A percentile compares a stretch with the other conserved stretches of the same genome.
These are phyloP conservation scores for Orchesella flavescens DNA, from an alignment of 2,888 invertebrate genomes.

Conservation along the genomic window DNA sequence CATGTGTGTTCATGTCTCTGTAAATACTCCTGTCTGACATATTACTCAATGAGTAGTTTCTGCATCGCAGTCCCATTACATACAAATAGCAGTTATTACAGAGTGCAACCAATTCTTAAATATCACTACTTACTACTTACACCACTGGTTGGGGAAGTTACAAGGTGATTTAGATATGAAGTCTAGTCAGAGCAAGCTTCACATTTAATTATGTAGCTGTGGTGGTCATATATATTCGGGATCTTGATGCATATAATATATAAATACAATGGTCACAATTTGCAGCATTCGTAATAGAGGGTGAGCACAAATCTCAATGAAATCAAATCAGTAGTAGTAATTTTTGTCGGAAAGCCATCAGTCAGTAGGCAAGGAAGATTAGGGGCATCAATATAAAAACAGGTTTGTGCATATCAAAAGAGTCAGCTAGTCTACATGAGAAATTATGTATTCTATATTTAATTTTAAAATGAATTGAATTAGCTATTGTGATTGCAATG, in stretches of 20 bases:
- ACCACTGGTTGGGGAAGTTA: not conserved
- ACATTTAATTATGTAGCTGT: conserved; percentile 10
- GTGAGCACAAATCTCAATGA: conserved; percentile 37
- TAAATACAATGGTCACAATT: not conserved
- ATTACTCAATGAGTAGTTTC: conserved; percentile 14
- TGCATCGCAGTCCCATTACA: too few species aligned
- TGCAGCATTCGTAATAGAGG: not conserved
- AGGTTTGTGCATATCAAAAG: conserved; percentile 27
- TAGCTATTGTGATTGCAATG: conserved; percentile 3
- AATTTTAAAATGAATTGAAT: conserved; percentile 18
- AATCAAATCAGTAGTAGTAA: conserved; percentile 35
- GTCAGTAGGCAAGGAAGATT: conserved; percentile 5
- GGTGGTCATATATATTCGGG: not conserved
- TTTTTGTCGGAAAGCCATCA: conserved; percentile 38
- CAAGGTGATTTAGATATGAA: conserved; percentile 52
- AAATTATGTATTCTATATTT: not conserved
- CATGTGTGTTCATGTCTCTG: not conserved
- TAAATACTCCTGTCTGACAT: conserved; percentile 7
- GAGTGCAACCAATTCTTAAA: conserved; percentile 15
- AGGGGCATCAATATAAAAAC: conserved; percentile 31
- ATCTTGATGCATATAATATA: not conserved
- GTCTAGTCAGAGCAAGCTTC: conserved; percentile 25
- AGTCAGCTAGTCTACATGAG: too few species aligned
- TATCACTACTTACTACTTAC: not conserved
- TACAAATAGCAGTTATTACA: conserved; percentile 14